phyloP scores from a whole-genome alignment of 2,797 vertebrate species.

The Diplodus puntazzo region DNA sequence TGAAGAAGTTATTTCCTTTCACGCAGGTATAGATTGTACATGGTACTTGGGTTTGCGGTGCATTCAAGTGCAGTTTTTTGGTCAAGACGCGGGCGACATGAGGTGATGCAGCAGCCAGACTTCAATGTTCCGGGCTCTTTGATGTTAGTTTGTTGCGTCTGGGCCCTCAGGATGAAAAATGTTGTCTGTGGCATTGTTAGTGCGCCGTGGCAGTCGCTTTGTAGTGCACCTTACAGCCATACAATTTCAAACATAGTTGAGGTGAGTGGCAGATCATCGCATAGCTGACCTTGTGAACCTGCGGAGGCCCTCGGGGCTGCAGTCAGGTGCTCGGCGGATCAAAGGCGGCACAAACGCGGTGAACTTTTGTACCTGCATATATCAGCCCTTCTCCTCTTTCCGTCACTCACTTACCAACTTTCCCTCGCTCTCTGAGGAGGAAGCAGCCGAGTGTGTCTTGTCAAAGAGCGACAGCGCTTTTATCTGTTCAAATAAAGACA shows the following conservation, averaged over 20 bases:
- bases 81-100: too few relatives aligned
- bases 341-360: conserved; percentile 65
- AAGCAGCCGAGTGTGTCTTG: conserved; percentile 50
- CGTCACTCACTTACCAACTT: conserved; percentile 55
- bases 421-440: conserved; percentile 52
- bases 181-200: conserved; percentile 29
- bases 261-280: conserved; percentile 63
- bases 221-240: conserved; percentile 38
- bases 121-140: too few relatives aligned
- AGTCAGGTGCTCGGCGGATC: conserved; percentile 71
- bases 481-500: conserved; percentile 67
- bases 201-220: conserved; percentile 11
- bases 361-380: conserved; percentile 71
- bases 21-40: too few relatives aligned
- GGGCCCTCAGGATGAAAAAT: conserved; percentile 22
- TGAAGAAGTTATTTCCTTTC: too few relatives aligned
- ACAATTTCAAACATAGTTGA: conserved; percentile 43
- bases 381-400: conserved; percentile 53
- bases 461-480: conserved; percentile 68
- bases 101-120: too few relatives aligned
- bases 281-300: conserved; percentile 73
- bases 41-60: too few relatives aligned
- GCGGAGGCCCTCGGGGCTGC: conserved; percentile 50
- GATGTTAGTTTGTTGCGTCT: too few relatives aligned
- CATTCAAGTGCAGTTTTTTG: too few relatives aligned